A percentile compares a stretch with the other conserved stretches of the same genome.
phyloP scores from a whole-genome alignment of 2,797 vertebrate genomes.

The Microchirus variegatus region DNA sequence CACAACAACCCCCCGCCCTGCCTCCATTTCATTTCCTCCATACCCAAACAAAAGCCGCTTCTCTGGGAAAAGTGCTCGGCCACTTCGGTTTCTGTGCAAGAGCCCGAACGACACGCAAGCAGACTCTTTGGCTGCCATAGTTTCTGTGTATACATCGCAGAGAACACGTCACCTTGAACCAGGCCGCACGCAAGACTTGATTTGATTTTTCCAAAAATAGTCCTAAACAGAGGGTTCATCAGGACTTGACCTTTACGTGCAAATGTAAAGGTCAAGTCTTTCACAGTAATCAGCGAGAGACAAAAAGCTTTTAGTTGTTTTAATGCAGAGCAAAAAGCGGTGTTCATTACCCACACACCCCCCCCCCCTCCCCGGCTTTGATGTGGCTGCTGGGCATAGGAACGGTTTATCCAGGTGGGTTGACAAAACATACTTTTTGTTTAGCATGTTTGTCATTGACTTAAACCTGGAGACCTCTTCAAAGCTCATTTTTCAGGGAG shows the following conservation, averaged over 20 bases:
- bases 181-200: not conserved
- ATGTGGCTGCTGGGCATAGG: slow-evolving; percentile 3
- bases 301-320: not conserved
- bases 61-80: slow-evolving; percentile 62
- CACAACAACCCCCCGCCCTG: not conserved
- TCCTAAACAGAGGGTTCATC: slow-evolving; percentile 4
- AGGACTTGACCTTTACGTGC: slow-evolving; percentile 3
- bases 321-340: not conserved
- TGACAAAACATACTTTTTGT: slow-evolving; percentile 8
- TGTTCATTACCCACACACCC: not conserved
- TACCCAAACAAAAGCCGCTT: slow-evolving; percentile 73
- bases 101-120: slow-evolving; percentile 17
- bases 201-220: slow-evolving; percentile 15
- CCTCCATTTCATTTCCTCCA: slow-evolving; percentile 64
- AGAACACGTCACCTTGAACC: slow-evolving; percentile 19
- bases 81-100: slow-evolving; percentile 41
- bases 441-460: slow-evolving; percentile 3
- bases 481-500: too few relatives aligned
- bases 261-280: slow-evolving; percentile 28
- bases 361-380: slow-evolving; percentile 10
- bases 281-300: slow-evolving; percentile 6
- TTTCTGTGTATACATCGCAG: slow-evolving; percentile 39
- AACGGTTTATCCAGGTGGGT: slow-evolving; percentile 27
- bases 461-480: not conserved
- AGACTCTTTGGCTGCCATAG: slow-evolving; percentile 8